phyloP scores from a whole-genome alignment of 2,888 invertebrate genomes.

The Tetragonula carbonaria region DNA sequence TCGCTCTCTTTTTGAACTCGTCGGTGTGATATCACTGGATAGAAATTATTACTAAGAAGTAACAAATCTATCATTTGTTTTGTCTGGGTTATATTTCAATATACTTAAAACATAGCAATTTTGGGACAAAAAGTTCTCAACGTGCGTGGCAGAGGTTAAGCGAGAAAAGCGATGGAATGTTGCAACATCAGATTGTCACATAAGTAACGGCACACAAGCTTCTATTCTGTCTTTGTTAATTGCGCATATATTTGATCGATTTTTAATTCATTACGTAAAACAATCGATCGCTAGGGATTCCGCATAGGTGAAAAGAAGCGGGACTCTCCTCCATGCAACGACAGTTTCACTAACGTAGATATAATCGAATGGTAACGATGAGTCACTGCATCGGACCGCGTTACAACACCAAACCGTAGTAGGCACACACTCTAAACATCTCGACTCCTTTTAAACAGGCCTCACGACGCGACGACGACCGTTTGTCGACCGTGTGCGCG shows the following conservation, averaged over 20 bases:
- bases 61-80: no score
- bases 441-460: slow-evolving; percentile 1
- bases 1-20: no score
- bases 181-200: no score
- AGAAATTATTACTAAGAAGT: no score
- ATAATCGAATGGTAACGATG: slow-evolving; percentile 49
- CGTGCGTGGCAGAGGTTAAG: no score
- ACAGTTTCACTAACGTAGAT: slow-evolving; percentile 28
- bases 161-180: no score
- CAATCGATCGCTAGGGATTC: background rate
- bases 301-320: slow-evolving; percentile 7
- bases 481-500: background rate
- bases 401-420: slow-evolving; percentile 48
- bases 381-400: slow-evolving; percentile 54
- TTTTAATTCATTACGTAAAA: background rate
- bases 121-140: no score
- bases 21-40: no score
- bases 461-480: background rate
- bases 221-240: no score
- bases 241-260: background rate
- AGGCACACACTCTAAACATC: slow-evolving; percentile 34
- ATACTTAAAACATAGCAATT: no score
- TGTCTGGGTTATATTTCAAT: no score
- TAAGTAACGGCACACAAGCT: no score
- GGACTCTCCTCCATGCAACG: slow-evolving; percentile 2